Percentiles rank a stretch among this genome's conserved stretches.
Conservation (phyloP, 2,888 invertebrate genomes). For the Drosophila nigritarsus region DNA sequence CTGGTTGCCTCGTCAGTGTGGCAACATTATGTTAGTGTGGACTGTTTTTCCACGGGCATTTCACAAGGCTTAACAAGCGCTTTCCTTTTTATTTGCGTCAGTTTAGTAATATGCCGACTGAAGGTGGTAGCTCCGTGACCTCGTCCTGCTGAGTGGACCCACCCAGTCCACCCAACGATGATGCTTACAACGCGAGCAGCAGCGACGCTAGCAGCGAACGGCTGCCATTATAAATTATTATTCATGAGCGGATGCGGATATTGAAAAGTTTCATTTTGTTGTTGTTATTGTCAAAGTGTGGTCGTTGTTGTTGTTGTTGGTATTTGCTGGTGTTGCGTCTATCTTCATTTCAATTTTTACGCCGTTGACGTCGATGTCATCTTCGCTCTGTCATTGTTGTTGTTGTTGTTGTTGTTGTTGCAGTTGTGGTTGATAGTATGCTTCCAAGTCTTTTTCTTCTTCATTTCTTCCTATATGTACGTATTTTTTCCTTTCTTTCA, state of each 20-base stretch:
- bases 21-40: slow-evolving; percentile 15
- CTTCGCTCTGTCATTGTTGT: slow-evolving; percentile 28
- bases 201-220: slow-evolving; percentile 20
- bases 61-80: neutral
- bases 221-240: slow-evolving; percentile 78
- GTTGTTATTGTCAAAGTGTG: slow-evolving; percentile 32
- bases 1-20: slow-evolving; percentile 31
- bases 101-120: slow-evolving; percentile 53
- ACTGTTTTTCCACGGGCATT: slow-evolving; percentile 20
- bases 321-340: slow-evolving; percentile 49
- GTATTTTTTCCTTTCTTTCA: slow-evolving; percentile 6
- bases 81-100: slow-evolving; percentile 37
- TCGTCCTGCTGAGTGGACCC: slow-evolving; percentile 11
- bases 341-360: slow-evolving; percentile 73
- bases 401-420: slow-evolving; percentile 28
- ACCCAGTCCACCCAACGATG: neutral
- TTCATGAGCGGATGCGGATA: slow-evolving; percentile 79
- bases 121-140: slow-evolving; percentile 31
- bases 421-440: slow-evolving; percentile 22
- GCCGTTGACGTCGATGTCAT: slow-evolving; percentile 58
- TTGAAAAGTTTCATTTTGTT: slow-evolving; percentile 75
- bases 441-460: slow-evolving; percentile 17
- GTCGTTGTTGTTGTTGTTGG: slow-evolving; percentile 10
- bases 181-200: slow-evolving; percentile 4
- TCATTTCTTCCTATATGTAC: slow-evolving; percentile 16